Evolutionary conservation across 2,113 vertebrate genomes (phyloP), one percentile per base, ranked within the genome.

Genomic region (Carlito syrichta): DNA sequence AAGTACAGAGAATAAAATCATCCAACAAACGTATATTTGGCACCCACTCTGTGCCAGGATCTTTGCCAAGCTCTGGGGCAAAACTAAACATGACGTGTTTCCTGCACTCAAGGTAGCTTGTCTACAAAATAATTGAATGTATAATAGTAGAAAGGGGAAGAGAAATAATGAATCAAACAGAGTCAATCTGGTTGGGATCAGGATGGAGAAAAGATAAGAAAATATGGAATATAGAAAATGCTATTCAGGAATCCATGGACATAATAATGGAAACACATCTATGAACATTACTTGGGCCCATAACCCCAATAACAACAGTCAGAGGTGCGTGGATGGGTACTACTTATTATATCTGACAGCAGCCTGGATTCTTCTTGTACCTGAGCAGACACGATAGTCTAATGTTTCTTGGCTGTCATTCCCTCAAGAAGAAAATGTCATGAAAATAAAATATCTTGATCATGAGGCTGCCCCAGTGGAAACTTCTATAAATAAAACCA

Each of bases 401-500:
- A 66, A 68, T 84, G 77, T 73, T 96, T 79, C 40, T 22, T 62
- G 63, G 93, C 50, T 89, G 92, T 58, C 2, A 58, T 35, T 5
- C 66, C 56, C 22, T 91, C 52, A 38, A 56, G 56, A 38, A 50
- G 50, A 43, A n/a, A 78, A 1, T 9, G 4, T 20, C 76, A 71
- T 50, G 40, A 50, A 97, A 97, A 85, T 68, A 54, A 92, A 97
- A 79, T 71, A 93, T n/a, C 13, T 40, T 92, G 84, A 66, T 83
- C 56, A 71, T 56, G 56, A 87, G 25, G 56, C 17, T 84, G 79
- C 9, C 20, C 23, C 62, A 76, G 73, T 60, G 22, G 92, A 88
- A 85, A 71, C 5, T 56, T 69, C 27, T 54, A 87, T 69, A 95
- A 93, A 73, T 86, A 81, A 86, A 87, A 82, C 69, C 48, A 30